phyloP scores from a whole-genome alignment of 2,888 invertebrate species.

The Trimorus sp. region DNA sequence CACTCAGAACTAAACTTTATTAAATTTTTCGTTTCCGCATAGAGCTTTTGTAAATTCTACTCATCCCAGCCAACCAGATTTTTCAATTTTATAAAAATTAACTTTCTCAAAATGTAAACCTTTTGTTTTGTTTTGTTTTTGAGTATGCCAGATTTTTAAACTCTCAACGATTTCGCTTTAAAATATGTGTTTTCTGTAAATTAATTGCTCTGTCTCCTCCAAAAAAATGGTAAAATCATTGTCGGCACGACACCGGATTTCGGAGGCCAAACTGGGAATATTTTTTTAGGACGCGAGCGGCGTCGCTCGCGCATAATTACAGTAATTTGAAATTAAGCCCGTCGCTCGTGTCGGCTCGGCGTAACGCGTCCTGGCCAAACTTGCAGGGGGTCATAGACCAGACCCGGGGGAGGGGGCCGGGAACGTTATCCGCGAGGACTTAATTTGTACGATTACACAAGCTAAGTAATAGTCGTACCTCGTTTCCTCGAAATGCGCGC shows the following conservation, averaged over 20 bases:
- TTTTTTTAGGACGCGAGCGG: not conserved
- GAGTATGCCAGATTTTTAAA: not conserved
- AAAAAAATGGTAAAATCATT: too few species aligned
- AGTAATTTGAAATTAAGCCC: slow-evolving; percentile 45
- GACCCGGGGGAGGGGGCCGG: slow-evolving; percentile 38
- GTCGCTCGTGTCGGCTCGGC: slow-evolving; percentile 23
- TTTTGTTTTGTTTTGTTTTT: not conserved
- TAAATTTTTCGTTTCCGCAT: too few species aligned
- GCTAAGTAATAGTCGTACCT: slow-evolving; percentile 59
- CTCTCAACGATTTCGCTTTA: too few species aligned
- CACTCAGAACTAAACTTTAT: too few species aligned
- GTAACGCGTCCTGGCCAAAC: slow-evolving; percentile 41
- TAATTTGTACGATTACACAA: slow-evolving; percentile 63
- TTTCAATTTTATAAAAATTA: not conserved
- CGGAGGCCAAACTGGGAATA: not conserved
- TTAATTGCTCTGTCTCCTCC: too few species aligned
- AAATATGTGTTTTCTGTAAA: too few species aligned
- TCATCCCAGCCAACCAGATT: not conserved
- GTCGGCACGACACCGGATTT: too few species aligned
- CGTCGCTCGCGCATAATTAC: slow-evolving; percentile 32
- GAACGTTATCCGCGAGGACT: slow-evolving; percentile 59
- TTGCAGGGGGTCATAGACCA: slow-evolving; percentile 54
- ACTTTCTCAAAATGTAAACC: not conserved
- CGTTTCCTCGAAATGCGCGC: slow-evolving; percentile 58
- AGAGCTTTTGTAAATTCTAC: too few species aligned